A percentile compares a stretch with the other conserved stretches of the same genome.
These are phyloP conservation scores for Saturnia pavonia DNA, from an alignment of 2,888 invertebrate genomes.

Conservation along the genomic window DNA sequence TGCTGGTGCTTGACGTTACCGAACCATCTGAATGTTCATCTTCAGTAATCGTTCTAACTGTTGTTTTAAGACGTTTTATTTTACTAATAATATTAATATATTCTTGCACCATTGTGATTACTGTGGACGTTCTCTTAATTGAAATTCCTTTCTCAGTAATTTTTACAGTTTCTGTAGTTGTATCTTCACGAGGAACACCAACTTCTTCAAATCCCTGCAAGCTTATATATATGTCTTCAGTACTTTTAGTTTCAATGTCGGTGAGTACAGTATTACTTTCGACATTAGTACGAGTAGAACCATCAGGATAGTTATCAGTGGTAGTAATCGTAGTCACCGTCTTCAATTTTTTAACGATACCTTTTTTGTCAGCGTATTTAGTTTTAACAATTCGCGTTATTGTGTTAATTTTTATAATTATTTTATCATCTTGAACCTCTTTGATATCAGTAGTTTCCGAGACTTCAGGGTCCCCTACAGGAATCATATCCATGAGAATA, in stretches of 20 bases:
- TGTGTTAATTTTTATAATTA: constrained; percentile 24
- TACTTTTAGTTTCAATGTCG: constrained; percentile 28
- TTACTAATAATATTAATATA: constrained; percentile 44
- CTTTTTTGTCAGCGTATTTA: constrained; percentile 34
- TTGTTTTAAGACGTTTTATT: constrained; percentile 58
- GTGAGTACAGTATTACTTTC: constrained; percentile 39
- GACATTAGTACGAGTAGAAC: constrained; percentile 34
- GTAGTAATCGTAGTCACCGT: constrained; percentile 37
- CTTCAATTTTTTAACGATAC: constrained; percentile 36
- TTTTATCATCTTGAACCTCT: constrained; percentile 28
- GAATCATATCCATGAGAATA: constrained; percentile 22
- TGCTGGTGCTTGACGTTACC: constrained; percentile 59
- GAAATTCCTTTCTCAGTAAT: constrained; percentile 50
- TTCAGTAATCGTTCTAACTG: constrained; percentile 57
- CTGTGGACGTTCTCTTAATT: constrained; percentile 57
- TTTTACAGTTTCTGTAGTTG: constrained; percentile 43
- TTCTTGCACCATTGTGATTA: constrained; percentile 52
- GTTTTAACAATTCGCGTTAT: constrained; percentile 31
- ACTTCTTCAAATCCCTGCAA: constrained; percentile 46
- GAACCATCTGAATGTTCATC: constrained; percentile 71
- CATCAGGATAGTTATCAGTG: constrained; percentile 44
- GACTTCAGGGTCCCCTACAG: constrained; percentile 27
- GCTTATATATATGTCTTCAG: constrained; percentile 31
- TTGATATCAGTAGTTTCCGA: constrained; percentile 27
- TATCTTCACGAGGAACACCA: constrained; percentile 49